phyloP scores from a whole-genome alignment of 37 sponge, comb jelly and placozoan species.

The Geodia barretti region DNA sequence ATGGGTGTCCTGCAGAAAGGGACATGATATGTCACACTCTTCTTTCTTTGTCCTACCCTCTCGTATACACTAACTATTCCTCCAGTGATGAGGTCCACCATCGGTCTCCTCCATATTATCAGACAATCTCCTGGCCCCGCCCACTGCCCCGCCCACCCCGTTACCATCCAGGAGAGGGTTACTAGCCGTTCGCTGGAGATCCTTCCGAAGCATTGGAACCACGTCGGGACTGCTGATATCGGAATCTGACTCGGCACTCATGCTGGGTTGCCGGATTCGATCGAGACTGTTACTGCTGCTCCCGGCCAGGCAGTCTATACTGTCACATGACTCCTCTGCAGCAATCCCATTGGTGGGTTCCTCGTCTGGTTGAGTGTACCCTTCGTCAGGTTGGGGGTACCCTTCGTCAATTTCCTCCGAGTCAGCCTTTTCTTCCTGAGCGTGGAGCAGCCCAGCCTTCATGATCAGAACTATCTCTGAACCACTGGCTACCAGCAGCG shows the following conservation, averaged over 20 bases:
- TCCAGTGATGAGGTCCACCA: background rate
- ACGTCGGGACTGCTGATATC: background rate
- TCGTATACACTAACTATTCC: background rate
- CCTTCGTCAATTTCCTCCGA: background rate
- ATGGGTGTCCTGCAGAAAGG: too few relatives aligned
- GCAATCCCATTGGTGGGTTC: background rate
- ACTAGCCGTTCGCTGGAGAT: background rate
- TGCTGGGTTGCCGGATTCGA: background rate
- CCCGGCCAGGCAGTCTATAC: background rate
- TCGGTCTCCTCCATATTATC: background rate
- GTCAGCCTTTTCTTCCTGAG: background rate
- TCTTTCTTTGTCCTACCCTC: too few relatives aligned
- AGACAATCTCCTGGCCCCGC: background rate
- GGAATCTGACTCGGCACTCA: background rate
- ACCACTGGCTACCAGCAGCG: constrained; percentile 42
- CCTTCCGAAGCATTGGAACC: background rate
- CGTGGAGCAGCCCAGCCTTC: constrained; percentile 6
- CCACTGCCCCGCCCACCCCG: background rate
- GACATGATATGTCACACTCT: too few relatives aligned
- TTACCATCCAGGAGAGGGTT: background rate
- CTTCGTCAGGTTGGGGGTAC: background rate
- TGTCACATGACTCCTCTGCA: constrained; percentile 5
- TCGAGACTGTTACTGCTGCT: background rate
- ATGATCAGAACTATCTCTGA: constrained; percentile 38
- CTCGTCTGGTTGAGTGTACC: background rate